Evolutionary conservation across 2,888 invertebrate genomes (phyloP), one percentile per base, ranked within the genome.

Genomic region (Alitta virens): DNA sequence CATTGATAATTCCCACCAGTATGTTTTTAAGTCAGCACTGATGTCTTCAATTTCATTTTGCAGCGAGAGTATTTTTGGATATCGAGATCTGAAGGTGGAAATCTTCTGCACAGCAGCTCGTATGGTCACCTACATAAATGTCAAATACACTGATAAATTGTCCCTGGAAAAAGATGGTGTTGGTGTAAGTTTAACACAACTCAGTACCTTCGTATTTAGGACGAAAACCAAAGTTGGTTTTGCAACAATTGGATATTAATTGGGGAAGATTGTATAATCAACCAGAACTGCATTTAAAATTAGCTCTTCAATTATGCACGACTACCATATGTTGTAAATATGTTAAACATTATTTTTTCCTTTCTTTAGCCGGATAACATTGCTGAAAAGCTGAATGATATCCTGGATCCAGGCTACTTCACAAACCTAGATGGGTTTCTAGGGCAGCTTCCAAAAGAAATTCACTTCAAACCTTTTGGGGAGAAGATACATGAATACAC

Each of bases 61-160:
- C 76, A 87, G 88, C 74, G 98, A 98, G 84, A 90, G 88, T 66
- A 94, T 98, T 79, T 95, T 94, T 85, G 98, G 97, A 2, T 98
- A 94, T 79, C 88, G 90, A 76, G 90, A 92, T 75, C 83, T 97
- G 40, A 85, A 86, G 63, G 87, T 96, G 2, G 86, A 88, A 67
- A 82, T 96, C 2, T 90, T 88, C 77, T 94, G 92, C 78, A 88
- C 89, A 64, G 92, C 94, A 59, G 90, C 89, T 23, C 88, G 88
- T 65, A 85, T 95, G 63, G 88, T 89, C 73, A 90, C 92, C 59
- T 96, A 90, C 77, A 83, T 95, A 56, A 89, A 88, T 58, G 85
- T 92, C 72, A 86, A 87, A 55, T 93, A 90, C 78, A 84, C 87
- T 12, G 88, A 89, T 59, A 89, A 89, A 83, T 85, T 89, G 51